Evolutionary conservation across 2,888 invertebrate genomes (phyloP).

Genomic region (Ariolimax columbianus): DNA sequence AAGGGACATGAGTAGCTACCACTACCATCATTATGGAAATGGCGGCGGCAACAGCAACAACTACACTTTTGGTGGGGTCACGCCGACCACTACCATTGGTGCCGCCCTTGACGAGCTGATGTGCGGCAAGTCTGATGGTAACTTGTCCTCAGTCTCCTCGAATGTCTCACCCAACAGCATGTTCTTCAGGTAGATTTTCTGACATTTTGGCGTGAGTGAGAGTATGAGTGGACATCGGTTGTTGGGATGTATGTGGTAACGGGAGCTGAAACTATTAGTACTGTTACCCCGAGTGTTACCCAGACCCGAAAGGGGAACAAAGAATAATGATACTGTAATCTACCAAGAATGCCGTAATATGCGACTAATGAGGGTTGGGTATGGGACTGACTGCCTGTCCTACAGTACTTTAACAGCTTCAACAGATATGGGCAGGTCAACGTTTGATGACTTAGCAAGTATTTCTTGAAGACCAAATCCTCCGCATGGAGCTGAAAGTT

Average conservation of each 20-base stretch:
- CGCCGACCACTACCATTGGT: conserved; percentile 9
- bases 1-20: conserved; percentile 37
- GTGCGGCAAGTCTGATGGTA: conserved; percentile 36
- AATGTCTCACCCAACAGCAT: conserved; percentile 43
- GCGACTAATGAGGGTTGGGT: no score
- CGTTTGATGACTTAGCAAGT: no score
- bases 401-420: no score
- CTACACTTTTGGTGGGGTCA: conserved; percentile 6
- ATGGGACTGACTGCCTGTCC: no score
- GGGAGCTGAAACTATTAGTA: no score
- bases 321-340: no score
- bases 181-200: conserved; percentile 29
- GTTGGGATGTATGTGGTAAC: neutral
- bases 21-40: conserved; percentile 24
- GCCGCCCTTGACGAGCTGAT: conserved; percentile 42
- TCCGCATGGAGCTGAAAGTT: no score
- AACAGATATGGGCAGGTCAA: no score
- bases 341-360: no score
- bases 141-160: conserved; percentile 35
- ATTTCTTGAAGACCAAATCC: no score
- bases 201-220: neutral
- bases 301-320: no score
- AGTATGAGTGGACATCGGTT: neutral
- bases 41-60: neutral
- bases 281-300: no score